phyloP scores from a whole-genome alignment of 2,888 invertebrate species.

The Thumatha senex region DNA sequence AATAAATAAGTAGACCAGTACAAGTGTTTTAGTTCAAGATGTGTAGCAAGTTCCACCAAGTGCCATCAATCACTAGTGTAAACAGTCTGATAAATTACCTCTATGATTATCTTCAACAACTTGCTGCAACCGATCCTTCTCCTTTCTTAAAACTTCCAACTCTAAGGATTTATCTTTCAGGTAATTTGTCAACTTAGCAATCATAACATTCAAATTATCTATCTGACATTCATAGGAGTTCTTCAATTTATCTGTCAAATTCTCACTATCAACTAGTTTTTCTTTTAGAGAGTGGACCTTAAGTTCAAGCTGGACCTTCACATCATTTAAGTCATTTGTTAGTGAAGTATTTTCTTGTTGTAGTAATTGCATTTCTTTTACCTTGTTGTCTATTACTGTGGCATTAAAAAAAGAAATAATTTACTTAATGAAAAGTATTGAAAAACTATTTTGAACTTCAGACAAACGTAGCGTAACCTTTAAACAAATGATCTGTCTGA shows the following conservation, averaged over 20 bases:
- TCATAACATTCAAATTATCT: constrained; percentile 61
- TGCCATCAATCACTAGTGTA: too few species aligned
- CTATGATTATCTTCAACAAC: constrained; percentile 44
- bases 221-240: constrained; percentile 61
- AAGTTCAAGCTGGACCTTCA: constrained; percentile 57
- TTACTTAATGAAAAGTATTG: too few species aligned
- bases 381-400: constrained; percentile 41
- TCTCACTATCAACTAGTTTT: constrained; percentile 59
- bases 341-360: constrained; percentile 55
- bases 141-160: constrained; percentile 49
- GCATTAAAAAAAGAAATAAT: too few species aligned
- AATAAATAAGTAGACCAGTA: too few species aligned
- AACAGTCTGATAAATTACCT: constrained; percentile 49
- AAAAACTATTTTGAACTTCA: too few species aligned
- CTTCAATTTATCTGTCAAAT: constrained; percentile 60
- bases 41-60: too few species aligned
- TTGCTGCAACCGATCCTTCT: constrained; percentile 50
- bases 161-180: constrained; percentile 62
- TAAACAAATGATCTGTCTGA: too few species aligned
- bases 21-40: too few species aligned
- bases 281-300: constrained; percentile 65
- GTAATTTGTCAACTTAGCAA: constrained; percentile 57
- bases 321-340: constrained; percentile 51
- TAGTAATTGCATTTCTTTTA: constrained; percentile 46
- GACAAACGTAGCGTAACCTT: too few species aligned